Conservation (phyloP, 2,888 invertebrate species). For the Apamea epomidion region DNA sequence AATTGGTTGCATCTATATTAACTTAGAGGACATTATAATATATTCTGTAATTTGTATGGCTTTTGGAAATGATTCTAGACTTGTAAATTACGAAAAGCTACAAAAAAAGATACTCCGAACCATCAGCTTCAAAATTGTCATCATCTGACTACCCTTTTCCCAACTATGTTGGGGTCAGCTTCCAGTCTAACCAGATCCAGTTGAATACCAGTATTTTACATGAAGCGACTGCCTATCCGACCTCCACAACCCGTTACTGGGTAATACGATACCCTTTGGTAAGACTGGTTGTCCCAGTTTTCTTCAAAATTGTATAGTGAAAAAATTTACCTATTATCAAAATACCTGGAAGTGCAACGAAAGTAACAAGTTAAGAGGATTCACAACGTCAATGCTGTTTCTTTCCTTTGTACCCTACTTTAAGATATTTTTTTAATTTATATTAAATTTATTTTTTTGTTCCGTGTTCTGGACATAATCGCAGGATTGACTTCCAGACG, state of each 20-base stretch:
- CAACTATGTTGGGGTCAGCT: no score
- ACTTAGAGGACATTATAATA: not conserved
- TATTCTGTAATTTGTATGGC: not conserved
- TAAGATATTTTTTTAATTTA: not conserved
- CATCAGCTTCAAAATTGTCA: no score
- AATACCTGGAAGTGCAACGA: not conserved
- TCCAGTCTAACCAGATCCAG: no score
- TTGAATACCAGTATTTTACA: no score
- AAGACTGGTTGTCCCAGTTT: no score
- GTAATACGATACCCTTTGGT: no score
- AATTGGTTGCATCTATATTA: conserved; percentile 8
- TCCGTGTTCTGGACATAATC: not conserved
- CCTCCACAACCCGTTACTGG: no score
- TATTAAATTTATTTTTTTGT: not conserved
- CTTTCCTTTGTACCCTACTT: not conserved
- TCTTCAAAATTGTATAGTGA: no score
- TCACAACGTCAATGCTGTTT: not conserved
- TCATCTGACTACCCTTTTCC: no score
- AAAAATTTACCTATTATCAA: not conserved
- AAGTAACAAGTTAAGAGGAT: not conserved
- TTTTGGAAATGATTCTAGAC: not conserved
- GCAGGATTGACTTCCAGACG: no score
- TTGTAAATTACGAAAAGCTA: not conserved
- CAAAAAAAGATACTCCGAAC: no score
- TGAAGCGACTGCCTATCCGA: no score